These are phyloP conservation scores for Bryconaethiops microstoma DNA, from an alignment of 2,797 vertebrate genomes.

Conservation along the genomic window DNA sequence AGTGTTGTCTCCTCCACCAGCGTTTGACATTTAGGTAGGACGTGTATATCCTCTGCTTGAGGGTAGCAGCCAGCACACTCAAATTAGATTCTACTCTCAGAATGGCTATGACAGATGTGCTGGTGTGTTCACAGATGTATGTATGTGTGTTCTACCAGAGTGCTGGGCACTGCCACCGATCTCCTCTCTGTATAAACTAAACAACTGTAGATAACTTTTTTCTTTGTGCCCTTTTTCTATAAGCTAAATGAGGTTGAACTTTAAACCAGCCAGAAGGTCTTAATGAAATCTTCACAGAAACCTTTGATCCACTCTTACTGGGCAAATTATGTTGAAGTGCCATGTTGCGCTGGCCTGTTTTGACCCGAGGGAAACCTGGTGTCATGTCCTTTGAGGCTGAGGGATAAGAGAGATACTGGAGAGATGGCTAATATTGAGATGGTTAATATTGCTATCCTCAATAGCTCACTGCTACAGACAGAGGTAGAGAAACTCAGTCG, in stretches of 20 bases:
- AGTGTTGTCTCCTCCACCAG: constrained; percentile 48
- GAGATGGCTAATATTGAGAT: too few species aligned
- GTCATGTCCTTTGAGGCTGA: constrained; percentile 22
- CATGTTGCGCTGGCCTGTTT: not conserved
- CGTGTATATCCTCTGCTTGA: constrained; percentile 52
- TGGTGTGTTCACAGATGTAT: constrained; percentile 24
- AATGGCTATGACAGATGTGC: constrained; percentile 53
- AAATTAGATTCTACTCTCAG: constrained; percentile 59
- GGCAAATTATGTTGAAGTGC: constrained; percentile 24
- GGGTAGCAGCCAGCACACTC: constrained; percentile 53
- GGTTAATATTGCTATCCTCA: constrained; percentile 9
- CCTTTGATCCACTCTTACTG: constrained; percentile 50
- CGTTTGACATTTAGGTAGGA: constrained; percentile 63
- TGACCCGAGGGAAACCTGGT: constrained; percentile 5
- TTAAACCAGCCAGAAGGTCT: constrained; percentile 55
- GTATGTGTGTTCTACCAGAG: constrained; percentile 34
- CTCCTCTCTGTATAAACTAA: constrained; percentile 11
- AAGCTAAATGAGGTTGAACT: constrained; percentile 46
- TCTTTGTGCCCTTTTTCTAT: constrained; percentile 18
- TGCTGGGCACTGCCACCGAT: constrained; percentile 15
- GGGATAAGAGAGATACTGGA: constrained; percentile 18
- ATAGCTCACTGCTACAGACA: not conserved
- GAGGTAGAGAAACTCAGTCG: constrained; percentile 9
- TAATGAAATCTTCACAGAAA: constrained; percentile 64
- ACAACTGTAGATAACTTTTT: constrained; percentile 37